Base-by-base conservation (phyloP, 2,888 invertebrate species). In the Dasysyrphus tricinctus region DNA sequence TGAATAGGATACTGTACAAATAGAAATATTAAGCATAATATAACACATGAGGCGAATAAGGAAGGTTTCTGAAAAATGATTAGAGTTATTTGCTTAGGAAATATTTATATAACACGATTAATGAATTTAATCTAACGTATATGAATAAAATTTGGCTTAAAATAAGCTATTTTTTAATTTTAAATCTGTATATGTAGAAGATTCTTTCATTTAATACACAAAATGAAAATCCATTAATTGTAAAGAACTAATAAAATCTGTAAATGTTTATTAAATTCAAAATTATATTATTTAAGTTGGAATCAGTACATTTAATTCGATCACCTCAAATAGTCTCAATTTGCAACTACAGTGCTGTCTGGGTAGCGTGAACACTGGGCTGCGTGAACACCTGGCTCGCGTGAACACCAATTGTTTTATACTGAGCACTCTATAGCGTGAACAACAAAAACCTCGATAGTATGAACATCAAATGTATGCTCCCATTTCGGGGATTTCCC, bases 1-100 rank as follows among this genome's bases (percentile, higher is more conserved):
- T 39, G 6, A 47, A 32, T n/a, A 65, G 32, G 6, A 65, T 5
- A 32, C 14, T 47, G 8, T 44, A 44, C 37, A 56, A 73, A 72
- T 57, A 34, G 34, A 56, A 39, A 63, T n/a, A 34, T 7, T 24
- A 67, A 69, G 54, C 51, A 54, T 51, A 54, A 69, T 54, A 14
- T 8, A 54, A 54, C 54, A 54, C n/a, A 69, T 67, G 51, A 69
- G 34, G 51, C 51, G 67, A 14, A 49, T 19, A 51, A 51, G 37
- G 37, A 24, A 54, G 29, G 8, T 54, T 49, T 51, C 12, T 37
- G 24, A 54, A 51, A 69, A 19, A 67, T 67, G 34, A 67, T 34
- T 32, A 44, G 11, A 47, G 9, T 16, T 29, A 54, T 34, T 24
- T 47, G 1, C 32, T 11, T 67, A 16, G 9, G 9, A 47, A 47